Evolutionary conservation across 2,797 vertebrate species (phyloP).

Genomic region (Eulemur albifrons): DNA sequence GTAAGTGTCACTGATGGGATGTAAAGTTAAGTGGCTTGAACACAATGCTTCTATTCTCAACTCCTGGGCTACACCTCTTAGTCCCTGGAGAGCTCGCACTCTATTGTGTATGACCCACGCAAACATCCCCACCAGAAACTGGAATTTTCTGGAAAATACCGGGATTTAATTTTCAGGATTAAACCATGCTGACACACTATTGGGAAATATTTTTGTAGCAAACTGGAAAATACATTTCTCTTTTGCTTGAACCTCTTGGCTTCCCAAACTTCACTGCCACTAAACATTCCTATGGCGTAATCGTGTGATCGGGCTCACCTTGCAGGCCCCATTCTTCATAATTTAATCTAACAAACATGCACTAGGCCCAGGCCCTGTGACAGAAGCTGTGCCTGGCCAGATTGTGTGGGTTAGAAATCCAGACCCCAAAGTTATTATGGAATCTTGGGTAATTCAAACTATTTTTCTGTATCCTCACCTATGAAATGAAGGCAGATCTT

Average conservation of each 20-base stretch:
- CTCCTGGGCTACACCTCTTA: neutral
- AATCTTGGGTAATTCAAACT: neutral
- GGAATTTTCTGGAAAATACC: neutral
- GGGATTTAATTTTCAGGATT: neutral
- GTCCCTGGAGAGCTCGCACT: fast-evolving
- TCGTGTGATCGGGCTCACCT: neutral
- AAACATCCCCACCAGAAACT: neutral
- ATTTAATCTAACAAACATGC: neutral
- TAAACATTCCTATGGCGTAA: neutral
- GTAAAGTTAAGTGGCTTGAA: neutral
- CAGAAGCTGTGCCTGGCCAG: neutral
- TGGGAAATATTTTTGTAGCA: neutral
- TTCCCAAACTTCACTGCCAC: neutral
- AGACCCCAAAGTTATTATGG: too few species aligned
- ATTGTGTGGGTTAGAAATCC: neutral
- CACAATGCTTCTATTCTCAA: neutral
- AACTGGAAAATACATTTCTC: neutral
- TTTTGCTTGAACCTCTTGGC: neutral
- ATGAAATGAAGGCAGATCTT: neutral
- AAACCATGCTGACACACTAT: neutral
- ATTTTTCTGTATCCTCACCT: neutral
- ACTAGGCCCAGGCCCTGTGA: neutral
- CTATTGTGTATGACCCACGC: neutral
- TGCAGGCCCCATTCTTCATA: neutral
- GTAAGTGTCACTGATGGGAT: neutral